These are phyloP conservation scores for Galendromus occidentalis DNA, from an alignment of 1,140 invertebrate species.

Conservation along the genomic window DNA sequence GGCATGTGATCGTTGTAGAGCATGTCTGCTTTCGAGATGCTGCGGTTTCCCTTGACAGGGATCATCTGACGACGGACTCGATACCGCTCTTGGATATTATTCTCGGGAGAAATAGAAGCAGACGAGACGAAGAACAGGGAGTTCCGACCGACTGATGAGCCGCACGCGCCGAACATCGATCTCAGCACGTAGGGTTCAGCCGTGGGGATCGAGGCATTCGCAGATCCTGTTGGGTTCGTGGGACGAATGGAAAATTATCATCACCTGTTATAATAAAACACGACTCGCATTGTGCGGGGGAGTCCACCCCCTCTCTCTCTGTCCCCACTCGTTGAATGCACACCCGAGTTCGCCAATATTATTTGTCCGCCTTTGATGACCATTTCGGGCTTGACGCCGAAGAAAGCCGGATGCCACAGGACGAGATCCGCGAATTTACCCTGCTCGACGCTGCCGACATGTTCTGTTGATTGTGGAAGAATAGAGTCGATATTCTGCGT, in stretches of 20 bases:
- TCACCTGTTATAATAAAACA: conserved; percentile 10
- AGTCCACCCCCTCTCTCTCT: not conserved
- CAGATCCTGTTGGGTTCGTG: conserved; percentile 21
- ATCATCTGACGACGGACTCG: conserved; percentile 23
- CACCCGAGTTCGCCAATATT: conserved; percentile 28
- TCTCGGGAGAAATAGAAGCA: conserved; percentile 17
- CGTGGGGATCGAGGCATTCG: conserved; percentile 28
- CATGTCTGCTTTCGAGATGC: conserved; percentile 24
- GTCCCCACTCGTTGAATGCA: not conserved
- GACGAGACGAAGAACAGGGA: conserved; percentile 29
- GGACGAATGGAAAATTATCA: not conserved
- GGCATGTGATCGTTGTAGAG: conserved; percentile 24
- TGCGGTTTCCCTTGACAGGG: conserved; percentile 23
- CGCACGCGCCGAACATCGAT: conserved; percentile 28
- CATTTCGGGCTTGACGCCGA: conserved; percentile 29
- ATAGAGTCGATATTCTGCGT: not conserved
- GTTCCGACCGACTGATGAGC: conserved; percentile 23
- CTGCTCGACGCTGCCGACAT: conserved; percentile 17
- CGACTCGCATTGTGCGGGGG: not conserved
- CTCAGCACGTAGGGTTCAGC: conserved; percentile 26
- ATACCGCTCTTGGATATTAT: conserved; percentile 20
- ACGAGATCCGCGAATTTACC: conserved; percentile 29
- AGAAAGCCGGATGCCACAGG: conserved; percentile 29
- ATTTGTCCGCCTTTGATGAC: conserved; percentile 30
- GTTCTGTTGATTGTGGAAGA: not conserved